Conservation (phyloP, 2,888 invertebrate genomes). For the Thymelicus lineola region DNA sequence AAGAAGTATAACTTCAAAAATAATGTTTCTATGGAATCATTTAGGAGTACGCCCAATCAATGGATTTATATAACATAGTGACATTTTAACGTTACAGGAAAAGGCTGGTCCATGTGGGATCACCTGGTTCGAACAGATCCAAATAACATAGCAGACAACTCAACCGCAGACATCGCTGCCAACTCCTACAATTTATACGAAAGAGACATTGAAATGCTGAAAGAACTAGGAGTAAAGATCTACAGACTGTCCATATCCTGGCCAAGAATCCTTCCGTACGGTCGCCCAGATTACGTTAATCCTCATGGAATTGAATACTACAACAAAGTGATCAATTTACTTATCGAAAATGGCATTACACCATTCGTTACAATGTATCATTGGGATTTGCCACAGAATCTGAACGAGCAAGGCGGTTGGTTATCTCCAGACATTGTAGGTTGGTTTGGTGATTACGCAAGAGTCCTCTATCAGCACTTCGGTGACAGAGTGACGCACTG, state of each 20-base stretch:
- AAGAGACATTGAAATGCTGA: slow-evolving; percentile 71
- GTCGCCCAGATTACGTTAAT: slow-evolving; percentile 77
- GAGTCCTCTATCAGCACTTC: slow-evolving; percentile 64
- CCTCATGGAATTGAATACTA: slow-evolving; percentile 86
- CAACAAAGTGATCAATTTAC: slow-evolving; percentile 84
- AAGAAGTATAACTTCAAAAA: too few relatives aligned
- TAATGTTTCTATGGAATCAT: too few relatives aligned
- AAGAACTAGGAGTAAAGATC: slow-evolving; percentile 65
- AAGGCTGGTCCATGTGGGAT: slow-evolving; percentile 86
- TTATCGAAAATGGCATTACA: slow-evolving; percentile 82
- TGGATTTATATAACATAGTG: too few relatives aligned
- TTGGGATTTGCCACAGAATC: slow-evolving; percentile 74
- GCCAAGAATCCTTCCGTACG: slow-evolving; percentile 85
- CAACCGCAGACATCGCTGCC: slow-evolving; percentile 83
- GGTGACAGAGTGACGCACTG: slow-evolving; percentile 78
- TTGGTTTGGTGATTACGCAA: slow-evolving; percentile 72
- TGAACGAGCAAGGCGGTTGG: slow-evolving; percentile 81
- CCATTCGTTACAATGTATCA: slow-evolving; percentile 83
- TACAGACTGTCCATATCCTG: slow-evolving; percentile 85
- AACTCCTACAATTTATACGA: slow-evolving; percentile 84
- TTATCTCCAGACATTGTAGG: slow-evolving; percentile 64
- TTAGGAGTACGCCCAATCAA: too few relatives aligned
- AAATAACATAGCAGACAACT: slow-evolving; percentile 75
- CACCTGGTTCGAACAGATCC: slow-evolving; percentile 70
- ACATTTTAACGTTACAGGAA: slow-evolving; percentile 64